These are phyloP conservation scores for Plecotus auritus DNA, from an alignment of 2,113 vertebrate genomes.

Conservation along the genomic window DNA sequence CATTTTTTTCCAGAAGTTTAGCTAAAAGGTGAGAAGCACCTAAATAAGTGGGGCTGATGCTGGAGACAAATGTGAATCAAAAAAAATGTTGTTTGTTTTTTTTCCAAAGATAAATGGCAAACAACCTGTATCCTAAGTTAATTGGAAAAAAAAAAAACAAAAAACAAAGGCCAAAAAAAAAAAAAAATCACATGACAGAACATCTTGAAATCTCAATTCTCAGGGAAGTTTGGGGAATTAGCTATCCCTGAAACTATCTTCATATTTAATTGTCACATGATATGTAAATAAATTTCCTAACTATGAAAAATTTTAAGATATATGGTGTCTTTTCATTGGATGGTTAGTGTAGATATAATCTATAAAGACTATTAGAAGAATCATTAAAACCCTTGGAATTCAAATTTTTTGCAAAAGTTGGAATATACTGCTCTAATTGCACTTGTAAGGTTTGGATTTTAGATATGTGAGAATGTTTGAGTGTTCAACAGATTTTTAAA, in stretches of 20 bases:
- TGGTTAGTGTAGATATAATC: not conserved
- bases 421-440: not conserved
- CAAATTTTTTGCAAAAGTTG: not conserved
- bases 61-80: not conserved
- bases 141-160: not conserved
- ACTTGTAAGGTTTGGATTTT: not conserved
- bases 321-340: not conserved
- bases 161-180: not conserved
- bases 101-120: not conserved
- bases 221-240: constrained; percentile 13
- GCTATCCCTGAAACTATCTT: not conserved
- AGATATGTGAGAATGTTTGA: not conserved
- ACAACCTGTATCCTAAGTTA: not conserved
- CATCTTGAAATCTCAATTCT: constrained; percentile 38
- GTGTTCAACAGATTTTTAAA: not conserved
- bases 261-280: not conserved
- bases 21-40: not conserved
- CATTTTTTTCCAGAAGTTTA: not conserved
- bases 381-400: not conserved
- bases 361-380: not conserved
- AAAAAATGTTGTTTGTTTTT: not conserved
- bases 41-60: not conserved
- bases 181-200: not conserved
- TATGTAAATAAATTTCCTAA: not conserved
- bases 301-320: not conserved